Evolutionary conservation across 2,797 vertebrate species (phyloP).

Genomic region (Hypotaenidia okinawae): DNA sequence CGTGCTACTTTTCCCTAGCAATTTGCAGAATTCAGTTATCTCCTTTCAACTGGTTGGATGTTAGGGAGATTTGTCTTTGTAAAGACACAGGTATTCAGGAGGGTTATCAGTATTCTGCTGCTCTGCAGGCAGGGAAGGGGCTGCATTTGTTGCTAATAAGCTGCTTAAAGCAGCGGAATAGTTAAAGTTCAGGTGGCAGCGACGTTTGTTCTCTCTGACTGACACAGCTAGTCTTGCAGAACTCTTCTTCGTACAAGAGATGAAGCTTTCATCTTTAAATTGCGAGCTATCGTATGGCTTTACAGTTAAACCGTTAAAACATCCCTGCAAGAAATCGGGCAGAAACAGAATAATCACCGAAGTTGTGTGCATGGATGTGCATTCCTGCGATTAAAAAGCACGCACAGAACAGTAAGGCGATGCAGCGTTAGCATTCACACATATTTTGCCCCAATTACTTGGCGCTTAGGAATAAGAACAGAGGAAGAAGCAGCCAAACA

Average conservation of each 20-base stretch:
- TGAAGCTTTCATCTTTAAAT: slow-evolving; percentile 76
- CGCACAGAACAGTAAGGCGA: slow-evolving; percentile 28
- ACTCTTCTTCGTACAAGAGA: slow-evolving; percentile 36
- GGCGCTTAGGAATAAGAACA: slow-evolving; percentile 2
- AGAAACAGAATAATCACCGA: slow-evolving; percentile 43
- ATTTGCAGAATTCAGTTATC: not conserved
- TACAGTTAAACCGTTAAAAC: slow-evolving; percentile 1
- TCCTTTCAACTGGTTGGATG: not conserved
- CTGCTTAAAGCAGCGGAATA: not conserved
- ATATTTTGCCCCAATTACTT: slow-evolving; percentile 51
- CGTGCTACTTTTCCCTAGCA: not conserved
- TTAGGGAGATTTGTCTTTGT: not conserved
- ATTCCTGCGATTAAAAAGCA: slow-evolving; percentile 62
- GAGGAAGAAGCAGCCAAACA: slow-evolving; percentile 43
- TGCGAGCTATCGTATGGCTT: not conserved
- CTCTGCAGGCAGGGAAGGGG: not conserved
- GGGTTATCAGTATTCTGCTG: not conserved
- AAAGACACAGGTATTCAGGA: not conserved
- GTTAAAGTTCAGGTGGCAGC: not conserved
- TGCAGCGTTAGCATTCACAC: slow-evolving; percentile 57
- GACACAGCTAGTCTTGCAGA: not conserved
- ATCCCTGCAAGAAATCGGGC: not conserved
- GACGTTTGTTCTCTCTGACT: not conserved
- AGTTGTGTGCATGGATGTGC: slow-evolving; percentile 1
- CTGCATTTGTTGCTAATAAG: not conserved